Evolutionary conservation across 2,888 invertebrate species (phyloP), one percentile per base, ranked within the genome.

Genomic region (Scelioninae gen. 1): DNA sequence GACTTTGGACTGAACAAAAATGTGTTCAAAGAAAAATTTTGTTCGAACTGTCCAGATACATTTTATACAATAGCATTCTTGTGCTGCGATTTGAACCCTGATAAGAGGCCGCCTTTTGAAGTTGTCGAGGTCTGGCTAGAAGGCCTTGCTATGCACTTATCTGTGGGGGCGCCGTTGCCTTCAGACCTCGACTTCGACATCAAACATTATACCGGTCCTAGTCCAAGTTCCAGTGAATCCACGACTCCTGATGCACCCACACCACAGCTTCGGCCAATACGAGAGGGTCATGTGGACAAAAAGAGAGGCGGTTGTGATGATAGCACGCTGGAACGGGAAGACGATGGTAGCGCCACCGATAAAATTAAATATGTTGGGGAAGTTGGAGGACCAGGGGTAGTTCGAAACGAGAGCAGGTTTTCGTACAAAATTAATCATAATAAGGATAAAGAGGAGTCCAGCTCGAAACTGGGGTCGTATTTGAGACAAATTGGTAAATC

Each of bases 1-100:
- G 98, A 98, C 93, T 98, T 98, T 92, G 98, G 98, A 0, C 93
- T 98, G 16, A 98, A 98, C 93, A 97, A 97, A 91, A 94, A 95
- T 79, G 94, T 95, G 5, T 98, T 98, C 91, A 94, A 95, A 66
- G 97, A 97, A 86, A 96, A 97, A 92, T 98, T 97, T 93, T 98
- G 98, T 90, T 88, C 92, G 10, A 94, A 94, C 77, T 98, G 98
- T 90, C 98, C 98, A 0, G 96, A 97, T 90, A 95, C 96, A 3
- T 96, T 98, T 92, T 97, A 96, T 92, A 95, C 95, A 90, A 94
- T 98, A 85, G 98, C 98, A 45, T 98, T 98, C 92, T 93, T 97
- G 31, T 98, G 98, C 91, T 97, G 98, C 90, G 96, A 97, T 90
- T 94, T 98, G 55, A 97, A 97, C 92, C 98, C 98, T 0, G 98